Conservation (phyloP, 2,797 vertebrate genomes). For the Pristis pectinata region DNA sequence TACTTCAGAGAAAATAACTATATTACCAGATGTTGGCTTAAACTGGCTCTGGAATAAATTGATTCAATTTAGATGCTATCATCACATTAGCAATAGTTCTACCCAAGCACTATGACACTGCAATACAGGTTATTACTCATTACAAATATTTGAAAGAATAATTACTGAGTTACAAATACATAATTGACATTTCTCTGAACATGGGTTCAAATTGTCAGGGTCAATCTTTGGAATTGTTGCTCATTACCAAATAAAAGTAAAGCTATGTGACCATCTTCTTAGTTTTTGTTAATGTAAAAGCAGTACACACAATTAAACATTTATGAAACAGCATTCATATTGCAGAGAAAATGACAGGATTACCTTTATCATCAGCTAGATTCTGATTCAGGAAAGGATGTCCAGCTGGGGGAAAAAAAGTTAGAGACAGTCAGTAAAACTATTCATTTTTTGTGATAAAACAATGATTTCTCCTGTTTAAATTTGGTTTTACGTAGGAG, state of each 20-base stretch:
- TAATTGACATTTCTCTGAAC: neutral
- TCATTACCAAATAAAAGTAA: neutral
- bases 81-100: neutral
- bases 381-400: slow-evolving; percentile 32
- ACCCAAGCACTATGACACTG: neutral
- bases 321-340: neutral
- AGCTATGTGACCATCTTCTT: neutral
- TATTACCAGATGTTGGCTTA: neutral
- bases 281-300: neutral
- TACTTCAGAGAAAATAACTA: neutral
- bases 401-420: neutral
- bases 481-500: neutral
- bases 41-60: neutral
- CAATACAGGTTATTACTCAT: too few species aligned
- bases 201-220: neutral
- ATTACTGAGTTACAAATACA: neutral
- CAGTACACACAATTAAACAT: neutral
- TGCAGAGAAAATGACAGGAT: neutral
- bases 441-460: neutral
- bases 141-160: neutral
- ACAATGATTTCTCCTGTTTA: neutral
- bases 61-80: neutral
- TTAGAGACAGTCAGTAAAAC: slow-evolving; percentile 9
- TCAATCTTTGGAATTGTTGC: neutral
- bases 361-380: slow-evolving; percentile 18